Conservation (phyloP, 2,888 invertebrate species). For the Epistrophe grossulariae region DNA sequence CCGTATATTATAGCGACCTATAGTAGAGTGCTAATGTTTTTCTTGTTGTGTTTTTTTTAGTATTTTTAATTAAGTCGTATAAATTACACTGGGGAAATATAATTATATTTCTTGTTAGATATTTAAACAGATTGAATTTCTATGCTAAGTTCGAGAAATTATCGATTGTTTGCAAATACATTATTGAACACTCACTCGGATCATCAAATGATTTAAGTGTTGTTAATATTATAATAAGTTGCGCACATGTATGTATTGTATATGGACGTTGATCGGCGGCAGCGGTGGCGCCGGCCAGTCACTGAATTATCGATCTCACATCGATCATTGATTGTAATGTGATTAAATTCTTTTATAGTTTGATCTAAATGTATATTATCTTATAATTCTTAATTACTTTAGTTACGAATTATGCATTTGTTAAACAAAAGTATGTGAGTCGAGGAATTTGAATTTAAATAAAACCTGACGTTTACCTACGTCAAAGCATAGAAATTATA, state of each 20-base stretch:
- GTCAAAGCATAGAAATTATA: neutral
- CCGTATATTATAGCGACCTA: neutral
- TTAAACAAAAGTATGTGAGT: neutral
- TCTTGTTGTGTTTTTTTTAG: slow-evolving; percentile 22
- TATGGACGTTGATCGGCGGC: neutral
- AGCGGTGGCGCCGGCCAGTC: slow-evolving; percentile 19
- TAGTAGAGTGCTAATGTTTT: slow-evolving; percentile 42
- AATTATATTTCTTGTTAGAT: slow-evolving; percentile 44
- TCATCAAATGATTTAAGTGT: slow-evolving; percentile 32
- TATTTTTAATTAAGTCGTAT: slow-evolving; percentile 42
- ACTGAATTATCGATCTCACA: slow-evolving; percentile 25
- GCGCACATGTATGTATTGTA: neutral
- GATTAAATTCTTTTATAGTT: slow-evolving; percentile 35
- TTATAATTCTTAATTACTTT: slow-evolving; percentile 3
- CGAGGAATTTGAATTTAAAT: slow-evolving; percentile 17
- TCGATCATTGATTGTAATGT: slow-evolving; percentile 36
- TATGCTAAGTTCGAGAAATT: slow-evolving; percentile 46
- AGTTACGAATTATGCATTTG: slow-evolving; percentile 5
- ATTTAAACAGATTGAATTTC: slow-evolving; percentile 68
- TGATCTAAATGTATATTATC: slow-evolving; percentile 30
- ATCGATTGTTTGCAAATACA: slow-evolving; percentile 28
- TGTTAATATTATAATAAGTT: slow-evolving; percentile 17
- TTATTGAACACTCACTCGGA: slow-evolving; percentile 30
- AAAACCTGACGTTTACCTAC: slow-evolving; percentile 12
- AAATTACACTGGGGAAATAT: slow-evolving; percentile 34